A percentile compares a stretch with the other conserved stretches of the same genome.
phyloP scores from a whole-genome alignment of 2,888 invertebrate genomes.

The Phalera bucephala region DNA sequence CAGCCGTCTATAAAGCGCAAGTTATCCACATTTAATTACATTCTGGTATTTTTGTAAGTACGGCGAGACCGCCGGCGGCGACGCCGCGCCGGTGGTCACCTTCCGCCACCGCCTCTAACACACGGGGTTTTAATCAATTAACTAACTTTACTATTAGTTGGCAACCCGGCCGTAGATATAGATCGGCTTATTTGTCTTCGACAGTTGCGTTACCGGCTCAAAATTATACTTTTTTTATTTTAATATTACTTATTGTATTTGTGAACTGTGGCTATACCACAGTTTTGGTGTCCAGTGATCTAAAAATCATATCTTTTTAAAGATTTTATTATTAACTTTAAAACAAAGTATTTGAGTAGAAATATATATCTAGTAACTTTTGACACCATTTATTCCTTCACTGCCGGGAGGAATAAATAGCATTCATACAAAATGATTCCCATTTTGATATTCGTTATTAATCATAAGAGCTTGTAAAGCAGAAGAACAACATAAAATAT shows the following conservation, averaged over 20 bases:
- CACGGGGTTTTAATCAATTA: constrained; percentile 8
- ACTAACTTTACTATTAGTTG: constrained; percentile 1
- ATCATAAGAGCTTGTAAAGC: constrained; percentile 2
- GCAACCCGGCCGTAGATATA: neutral
- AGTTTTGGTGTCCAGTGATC: too few relatives aligned
- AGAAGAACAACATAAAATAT: neutral
- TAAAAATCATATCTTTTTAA: too few relatives aligned
- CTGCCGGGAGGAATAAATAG: too few relatives aligned
- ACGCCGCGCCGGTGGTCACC: constrained; percentile 64
- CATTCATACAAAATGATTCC: neutral
- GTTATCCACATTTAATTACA: constrained; percentile 82
- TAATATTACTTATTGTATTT: too few relatives aligned
- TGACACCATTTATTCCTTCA: too few relatives aligned
- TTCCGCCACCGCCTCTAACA: constrained; percentile 11
- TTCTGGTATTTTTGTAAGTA: constrained; percentile 82
- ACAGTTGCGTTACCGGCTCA: too few relatives aligned
- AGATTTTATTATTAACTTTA: too few relatives aligned
- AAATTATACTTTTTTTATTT: too few relatives aligned
- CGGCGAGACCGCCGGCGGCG: constrained; percentile 74
- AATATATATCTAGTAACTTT: too few relatives aligned
- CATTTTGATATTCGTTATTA: constrained; percentile 5
- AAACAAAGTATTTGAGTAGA: too few relatives aligned
- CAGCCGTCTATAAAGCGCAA: constrained; percentile 80
- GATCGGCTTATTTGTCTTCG: neutral
- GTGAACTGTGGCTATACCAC: too few relatives aligned